These are phyloP conservation scores for Mareca strepera DNA, from an alignment of 2,797 vertebrate species.

Conservation along the genomic window DNA sequence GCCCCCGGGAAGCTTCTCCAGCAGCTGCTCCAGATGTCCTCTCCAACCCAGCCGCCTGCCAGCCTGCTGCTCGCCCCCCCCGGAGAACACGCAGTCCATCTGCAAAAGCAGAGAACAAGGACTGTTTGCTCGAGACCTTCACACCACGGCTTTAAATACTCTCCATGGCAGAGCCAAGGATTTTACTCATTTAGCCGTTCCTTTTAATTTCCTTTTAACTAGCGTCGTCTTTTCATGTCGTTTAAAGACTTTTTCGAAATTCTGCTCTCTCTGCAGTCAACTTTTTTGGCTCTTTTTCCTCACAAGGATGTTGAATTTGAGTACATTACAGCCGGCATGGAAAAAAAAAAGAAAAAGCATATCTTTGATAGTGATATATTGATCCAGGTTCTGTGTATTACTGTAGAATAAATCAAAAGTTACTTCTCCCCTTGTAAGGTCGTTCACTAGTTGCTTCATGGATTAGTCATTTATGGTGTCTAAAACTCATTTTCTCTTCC, in stretches of 20 bases:
- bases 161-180: neutral
- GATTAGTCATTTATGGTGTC: neutral
- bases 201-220: neutral
- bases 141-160: neutral
- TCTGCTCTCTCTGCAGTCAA: neutral
- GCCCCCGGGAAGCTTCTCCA: neutral
- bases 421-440: neutral
- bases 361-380: neutral
- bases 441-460: neutral
- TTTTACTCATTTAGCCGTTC: neutral
- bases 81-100: rapidly evolving
- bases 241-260: neutral
- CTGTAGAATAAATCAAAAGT: constrained; percentile 9
- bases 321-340: neutral
- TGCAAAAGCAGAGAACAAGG: neutral
- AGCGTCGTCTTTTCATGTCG: neutral
- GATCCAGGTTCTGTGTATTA: constrained; percentile 1
- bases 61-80: rapidly evolving
- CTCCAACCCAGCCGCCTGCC: neutral
- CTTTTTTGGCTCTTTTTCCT: neutral
- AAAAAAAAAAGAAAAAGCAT: neutral
- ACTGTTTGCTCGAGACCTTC: neutral
- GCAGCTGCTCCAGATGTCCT: neutral
- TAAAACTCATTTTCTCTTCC: constrained; percentile 23
- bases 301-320: neutral